These are phyloP conservation scores for Octonoba sinensis DNA, from an alignment of 2,888 invertebrate species.

Conservation along the genomic window DNA sequence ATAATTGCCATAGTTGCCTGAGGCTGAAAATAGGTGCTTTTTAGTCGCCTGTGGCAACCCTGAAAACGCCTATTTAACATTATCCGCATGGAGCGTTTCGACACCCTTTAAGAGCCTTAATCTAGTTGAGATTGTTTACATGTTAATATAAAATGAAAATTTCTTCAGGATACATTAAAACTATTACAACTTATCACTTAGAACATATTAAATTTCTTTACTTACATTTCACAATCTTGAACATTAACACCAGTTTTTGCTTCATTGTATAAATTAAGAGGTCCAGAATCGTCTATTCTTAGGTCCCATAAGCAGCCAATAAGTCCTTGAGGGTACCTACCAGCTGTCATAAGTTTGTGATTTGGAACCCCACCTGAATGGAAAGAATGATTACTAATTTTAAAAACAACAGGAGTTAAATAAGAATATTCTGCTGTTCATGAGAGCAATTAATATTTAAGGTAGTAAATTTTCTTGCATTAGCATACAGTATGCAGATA, in stretches of 20 bases:
- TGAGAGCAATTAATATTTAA: neutral
- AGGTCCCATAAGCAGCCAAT: slow-evolving; percentile 87
- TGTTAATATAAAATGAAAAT: too few relatives aligned
- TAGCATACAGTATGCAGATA: too few relatives aligned
- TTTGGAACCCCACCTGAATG: slow-evolving; percentile 85
- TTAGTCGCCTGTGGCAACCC: too few relatives aligned
- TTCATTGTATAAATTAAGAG: slow-evolving; percentile 77
- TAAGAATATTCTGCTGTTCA: neutral
- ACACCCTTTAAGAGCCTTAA: too few relatives aligned
- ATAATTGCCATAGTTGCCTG: too few relatives aligned
- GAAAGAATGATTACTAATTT: neutral
- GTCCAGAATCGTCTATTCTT: slow-evolving; percentile 79
- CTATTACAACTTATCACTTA: neutral
- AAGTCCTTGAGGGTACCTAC: slow-evolving; percentile 80
- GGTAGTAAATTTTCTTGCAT: too few relatives aligned
- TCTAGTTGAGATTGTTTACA: too few relatives aligned
- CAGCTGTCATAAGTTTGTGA: slow-evolving; percentile 77
- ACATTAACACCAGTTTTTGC: slow-evolving; percentile 64
- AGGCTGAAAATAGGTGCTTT: too few relatives aligned
- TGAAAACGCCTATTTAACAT: too few relatives aligned
- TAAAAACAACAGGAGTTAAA: neutral
- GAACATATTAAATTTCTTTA: neutral
- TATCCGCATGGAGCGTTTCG: too few relatives aligned
- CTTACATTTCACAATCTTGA: slow-evolving; percentile 64
- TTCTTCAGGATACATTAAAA: neutral